Base-by-base conservation (phyloP, 2,113 vertebrate species). In the Oncorhynchus nerka region DNA sequence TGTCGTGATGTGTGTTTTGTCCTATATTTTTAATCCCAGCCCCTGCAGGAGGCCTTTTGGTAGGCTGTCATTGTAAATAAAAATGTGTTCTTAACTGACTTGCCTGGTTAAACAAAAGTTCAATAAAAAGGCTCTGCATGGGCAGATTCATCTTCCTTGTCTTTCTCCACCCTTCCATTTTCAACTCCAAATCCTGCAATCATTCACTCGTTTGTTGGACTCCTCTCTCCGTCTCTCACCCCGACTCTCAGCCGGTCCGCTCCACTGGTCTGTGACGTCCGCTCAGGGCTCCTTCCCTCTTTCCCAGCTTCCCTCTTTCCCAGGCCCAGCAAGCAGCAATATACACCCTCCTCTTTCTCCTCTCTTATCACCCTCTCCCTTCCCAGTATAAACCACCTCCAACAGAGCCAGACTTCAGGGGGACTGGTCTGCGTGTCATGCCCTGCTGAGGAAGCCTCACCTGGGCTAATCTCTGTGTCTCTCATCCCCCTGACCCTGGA, bases 201-300 rank as follows among this genome's bases (percentile, higher is more conserved):
- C 87, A 92, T 87, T 90, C 86, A 86, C 74, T 86, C 80, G 79
- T 93, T 91, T 89, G 86, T 80, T 84, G 83, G 81, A 85, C 79
- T 81, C 9, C 39, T 45, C 39, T 45, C 9, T 45, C 73, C 73
- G 75, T 73, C 45, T 85, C 81, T 61, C 70, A 80, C 34, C 51
- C 76, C 77, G 9, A 11, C 39, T 45, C 39, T 45, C 39, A 11
- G 39, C 72, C 71, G 81, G 68, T 48, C 51, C 79, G 85, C 90
- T 89, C 74, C 89, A 90, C 80, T 90, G 88, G 83, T 86, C 89
- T 91, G 87, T 88, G 89, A 91, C 89, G 70, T 83, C 78, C 26
- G 82, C 85, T 81, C 81, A 80, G 75, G 85, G 34, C 30, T 45
- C 28, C 24, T 16, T n/a, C 24, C 57, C 39, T 66, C 39, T 45